A percentile compares a stretch with the other conserved stretches of the same genome.
These are phyloP conservation scores for Oostethus manadensis DNA, from an alignment of 2,113 vertebrate genomes.

Conservation along the genomic window DNA sequence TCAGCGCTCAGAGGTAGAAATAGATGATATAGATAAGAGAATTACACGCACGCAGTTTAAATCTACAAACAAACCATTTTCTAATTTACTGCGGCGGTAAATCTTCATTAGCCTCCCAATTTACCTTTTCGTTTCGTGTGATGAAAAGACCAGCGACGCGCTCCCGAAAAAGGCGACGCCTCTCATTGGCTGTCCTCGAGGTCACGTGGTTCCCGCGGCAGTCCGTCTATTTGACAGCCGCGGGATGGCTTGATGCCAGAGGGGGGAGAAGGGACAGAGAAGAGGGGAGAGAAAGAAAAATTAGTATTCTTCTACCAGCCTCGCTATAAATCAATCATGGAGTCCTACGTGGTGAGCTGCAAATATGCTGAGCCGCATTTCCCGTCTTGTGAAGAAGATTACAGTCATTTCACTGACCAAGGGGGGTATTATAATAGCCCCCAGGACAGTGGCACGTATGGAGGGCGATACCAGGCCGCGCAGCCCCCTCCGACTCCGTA, in stretches of 20 bases:
- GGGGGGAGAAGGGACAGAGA: constrained; percentile 64
- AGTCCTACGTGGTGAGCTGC: constrained; percentile 72
- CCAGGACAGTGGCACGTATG: constrained; percentile 61
- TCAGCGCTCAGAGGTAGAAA: not conserved
- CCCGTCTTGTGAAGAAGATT: constrained; percentile 71
- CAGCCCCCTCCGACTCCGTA: constrained; percentile 55
- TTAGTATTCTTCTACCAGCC: constrained; percentile 69
- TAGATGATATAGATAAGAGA: constrained; percentile 11
- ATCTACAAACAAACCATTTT: constrained; percentile 25
- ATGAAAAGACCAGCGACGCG: not conserved
- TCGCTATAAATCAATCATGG: constrained; percentile 75
- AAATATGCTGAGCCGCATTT: constrained; percentile 73
- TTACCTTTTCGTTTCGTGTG: not conserved
- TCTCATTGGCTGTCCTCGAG: constrained; percentile 57
- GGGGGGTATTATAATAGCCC: constrained; percentile 65
- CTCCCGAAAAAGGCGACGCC: constrained; percentile 51
- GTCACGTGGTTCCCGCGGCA: constrained; percentile 61
- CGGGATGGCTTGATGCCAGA: constrained; percentile 70
- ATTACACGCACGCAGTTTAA: not conserved
- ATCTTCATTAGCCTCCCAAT: constrained; percentile 48
- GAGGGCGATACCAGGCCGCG: constrained; percentile 45
- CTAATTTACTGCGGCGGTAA: constrained; percentile 16
- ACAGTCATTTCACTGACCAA: constrained; percentile 69
- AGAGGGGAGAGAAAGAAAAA: constrained; percentile 71
- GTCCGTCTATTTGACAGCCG: constrained; percentile 73